Evolutionary conservation across 2,888 invertebrate species (phyloP).

Genomic region (Dryadula phaetusa): DNA sequence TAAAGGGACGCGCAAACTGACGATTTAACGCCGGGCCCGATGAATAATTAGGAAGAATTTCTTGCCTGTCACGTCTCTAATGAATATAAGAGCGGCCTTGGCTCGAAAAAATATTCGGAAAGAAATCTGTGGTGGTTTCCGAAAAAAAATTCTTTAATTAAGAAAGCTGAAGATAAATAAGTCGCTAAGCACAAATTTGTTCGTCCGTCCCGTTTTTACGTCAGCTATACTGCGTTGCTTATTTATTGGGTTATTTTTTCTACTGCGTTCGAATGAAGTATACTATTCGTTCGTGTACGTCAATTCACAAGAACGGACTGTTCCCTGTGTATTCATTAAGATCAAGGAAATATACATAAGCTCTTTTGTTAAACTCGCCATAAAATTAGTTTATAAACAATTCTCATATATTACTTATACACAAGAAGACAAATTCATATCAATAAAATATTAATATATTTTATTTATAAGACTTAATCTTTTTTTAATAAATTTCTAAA

Average conservation of each 20-base stretch:
- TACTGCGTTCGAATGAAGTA: slow-evolving; percentile 64
- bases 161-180: slow-evolving; percentile 73
- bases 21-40: slow-evolving; percentile 75
- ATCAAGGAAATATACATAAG: slow-evolving; percentile 62
- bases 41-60: slow-evolving; percentile 82
- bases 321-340: slow-evolving; percentile 61
- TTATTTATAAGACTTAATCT: too few species aligned
- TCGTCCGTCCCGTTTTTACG: slow-evolving; percentile 75
- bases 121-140: slow-evolving; percentile 68
- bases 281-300: slow-evolving; percentile 68
- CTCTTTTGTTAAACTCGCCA: slow-evolving; percentile 48
- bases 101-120: slow-evolving; percentile 58
- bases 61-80: slow-evolving; percentile 80
- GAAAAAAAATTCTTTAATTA: slow-evolving; percentile 74
- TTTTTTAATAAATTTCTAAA: too few species aligned
- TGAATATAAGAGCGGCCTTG: slow-evolving; percentile 75
- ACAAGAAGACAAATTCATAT: too few species aligned
- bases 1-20: slow-evolving; percentile 69
- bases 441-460: too few species aligned
- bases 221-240: slow-evolving; percentile 61
- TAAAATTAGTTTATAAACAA: slow-evolving; percentile 33
- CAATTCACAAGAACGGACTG: slow-evolving; percentile 65
- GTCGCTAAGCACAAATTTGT: slow-evolving; percentile 78
- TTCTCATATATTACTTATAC: too few species aligned
- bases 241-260: slow-evolving; percentile 74